Percentiles rank a stretch among this genome's conserved stretches.
Evolutionary conservation across 2,113 vertebrate species (phyloP).

Genomic region (Cettia cetti): DNA sequence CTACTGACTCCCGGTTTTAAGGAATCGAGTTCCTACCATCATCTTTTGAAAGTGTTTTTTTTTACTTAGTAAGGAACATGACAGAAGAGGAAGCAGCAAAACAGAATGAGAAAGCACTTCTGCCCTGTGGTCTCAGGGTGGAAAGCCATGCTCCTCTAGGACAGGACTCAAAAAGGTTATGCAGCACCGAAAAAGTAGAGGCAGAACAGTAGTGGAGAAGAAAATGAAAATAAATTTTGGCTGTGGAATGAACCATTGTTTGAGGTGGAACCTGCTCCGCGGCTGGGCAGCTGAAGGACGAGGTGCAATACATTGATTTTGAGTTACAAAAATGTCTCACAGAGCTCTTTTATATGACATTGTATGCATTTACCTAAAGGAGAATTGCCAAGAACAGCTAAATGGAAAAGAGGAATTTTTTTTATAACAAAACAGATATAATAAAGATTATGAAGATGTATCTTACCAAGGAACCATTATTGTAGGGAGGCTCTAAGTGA

Average conservation of each 20-base stretch:
- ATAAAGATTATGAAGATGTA: neutral
- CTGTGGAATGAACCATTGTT: neutral
- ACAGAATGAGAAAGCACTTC: neutral
- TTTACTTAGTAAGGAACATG: neutral
- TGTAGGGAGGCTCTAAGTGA: neutral
- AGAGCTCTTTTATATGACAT: neutral
- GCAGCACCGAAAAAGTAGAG: neutral
- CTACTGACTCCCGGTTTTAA: neutral
- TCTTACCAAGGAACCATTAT: neutral
- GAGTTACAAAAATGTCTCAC: neutral
- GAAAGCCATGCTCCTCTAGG: neutral
- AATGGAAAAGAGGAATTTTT: neutral
- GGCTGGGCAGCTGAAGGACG: neutral
- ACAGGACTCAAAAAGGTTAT: neutral
- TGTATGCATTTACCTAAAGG: neutral
- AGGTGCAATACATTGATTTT: neutral
- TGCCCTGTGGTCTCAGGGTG: neutral
- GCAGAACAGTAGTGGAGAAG: neutral
- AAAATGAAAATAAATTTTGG: neutral
- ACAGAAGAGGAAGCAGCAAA: neutral
- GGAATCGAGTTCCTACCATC: neutral
- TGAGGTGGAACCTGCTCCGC: neutral
- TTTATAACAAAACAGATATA: neutral
- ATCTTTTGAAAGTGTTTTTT: neutral
- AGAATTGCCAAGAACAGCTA: neutral